Base-by-base conservation (phyloP, 92 coral and sea anemone species). In the Paragorgia papillata region DNA sequence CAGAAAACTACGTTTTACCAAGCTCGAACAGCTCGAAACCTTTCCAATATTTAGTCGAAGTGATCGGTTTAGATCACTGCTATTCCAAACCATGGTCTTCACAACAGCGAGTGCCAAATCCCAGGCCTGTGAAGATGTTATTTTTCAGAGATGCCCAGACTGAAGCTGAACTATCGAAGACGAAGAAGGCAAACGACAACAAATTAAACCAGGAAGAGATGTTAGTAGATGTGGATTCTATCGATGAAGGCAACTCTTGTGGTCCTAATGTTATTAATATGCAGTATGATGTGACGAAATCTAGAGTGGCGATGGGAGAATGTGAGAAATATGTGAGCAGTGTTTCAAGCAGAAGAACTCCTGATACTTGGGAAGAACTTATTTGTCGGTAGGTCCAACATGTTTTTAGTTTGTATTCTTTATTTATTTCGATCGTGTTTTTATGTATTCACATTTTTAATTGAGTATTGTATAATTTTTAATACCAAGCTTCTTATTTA, bases 41-140 rank as follows among this genome's bases (percentile, higher is more conserved):
- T 30, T 22, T 29, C 10, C 97, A 95, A 40, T 84, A 92, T 41
- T 81, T 91, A 30, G 88, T 92, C 54, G 99, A 95, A 14, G 80
- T 95, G 41, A 89, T 95, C 73, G 83, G 84, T 60, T 83, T 92
- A 39, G 99, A 95, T 79, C 99, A 95, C 56, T 84, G 93, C 9
- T 95, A 95, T 66, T 84, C 97, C 5, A 95, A 91, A 65, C 99
- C 99, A 80, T 95, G 99, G 99, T 95, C 99, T 75, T 92, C 97
- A 14, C 99, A 91, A 50, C 95, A 92, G 25, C 93, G 87, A 62
- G 94, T 96, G 7, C 85, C 92, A 53, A 91, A 95, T 76, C 96
- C 96, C 2, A 88, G 92, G 48, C 99, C 99, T 0, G 88, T 91
- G 66, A 95, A 91, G 58, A 88, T 88, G 17, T 74, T 95, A 43